Percentiles rank a stretch among this genome's conserved stretches.
Conservation (phyloP, 2,797 vertebrate genomes). For the Hyperoplus lanceolatus region DNA sequence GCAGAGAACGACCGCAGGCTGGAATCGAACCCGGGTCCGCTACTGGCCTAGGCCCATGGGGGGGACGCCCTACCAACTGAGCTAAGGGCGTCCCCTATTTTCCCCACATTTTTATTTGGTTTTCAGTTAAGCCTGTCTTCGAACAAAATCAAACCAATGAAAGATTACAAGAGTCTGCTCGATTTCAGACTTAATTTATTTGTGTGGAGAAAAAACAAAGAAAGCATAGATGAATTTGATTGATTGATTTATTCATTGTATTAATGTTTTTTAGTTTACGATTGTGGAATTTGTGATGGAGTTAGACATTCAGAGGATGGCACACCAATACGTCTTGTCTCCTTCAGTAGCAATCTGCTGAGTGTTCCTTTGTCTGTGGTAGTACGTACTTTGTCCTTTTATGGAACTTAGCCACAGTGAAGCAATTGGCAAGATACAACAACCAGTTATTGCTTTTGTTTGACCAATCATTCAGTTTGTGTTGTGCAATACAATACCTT, state of each 20-base stretch:
- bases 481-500: too few relatives aligned
- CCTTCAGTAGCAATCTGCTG: constrained; percentile 2
- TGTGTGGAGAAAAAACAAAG: neutral
- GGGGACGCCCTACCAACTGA: too few relatives aligned
- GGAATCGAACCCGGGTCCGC: too few relatives aligned
- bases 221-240: constrained; percentile 4
- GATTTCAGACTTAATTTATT: neutral
- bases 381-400: neutral
- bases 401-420: neutral
- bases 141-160: neutral
- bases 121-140: too few relatives aligned
- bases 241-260: neutral
- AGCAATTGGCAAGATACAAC: neutral
- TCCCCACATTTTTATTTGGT: too few relatives aligned
- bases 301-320: neutral
- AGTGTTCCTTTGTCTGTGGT: constrained; percentile 9
- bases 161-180: neutral
- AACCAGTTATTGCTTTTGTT: neutral
- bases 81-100: too few relatives aligned
- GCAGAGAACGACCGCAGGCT: too few relatives aligned
- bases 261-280: neutral
- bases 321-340: neutral
- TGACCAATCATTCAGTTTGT: neutral
- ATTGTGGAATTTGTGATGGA: neutral
- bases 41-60: too few relatives aligned